Evolutionary conservation across 2,797 vertebrate species (phyloP).

Genomic region (Aphelocoma californica): DNA sequence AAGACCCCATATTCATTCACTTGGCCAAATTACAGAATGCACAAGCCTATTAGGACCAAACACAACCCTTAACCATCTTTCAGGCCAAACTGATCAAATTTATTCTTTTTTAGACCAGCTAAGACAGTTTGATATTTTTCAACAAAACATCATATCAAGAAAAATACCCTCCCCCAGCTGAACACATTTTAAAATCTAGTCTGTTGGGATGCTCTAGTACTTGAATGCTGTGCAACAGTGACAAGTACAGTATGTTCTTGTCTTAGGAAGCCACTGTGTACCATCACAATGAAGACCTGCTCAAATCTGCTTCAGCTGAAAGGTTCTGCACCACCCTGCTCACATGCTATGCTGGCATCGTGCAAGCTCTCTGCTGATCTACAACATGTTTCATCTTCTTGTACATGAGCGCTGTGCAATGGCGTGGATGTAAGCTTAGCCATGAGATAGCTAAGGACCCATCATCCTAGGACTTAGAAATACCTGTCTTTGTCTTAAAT

Average conservation of each 20-base stretch:
- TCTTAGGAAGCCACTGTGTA: not conserved
- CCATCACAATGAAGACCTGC: not conserved
- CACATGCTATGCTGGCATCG: accelerated
- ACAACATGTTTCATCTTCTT: not conserved
- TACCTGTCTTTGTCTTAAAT: not conserved
- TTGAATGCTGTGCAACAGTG: not conserved
- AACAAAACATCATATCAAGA: not conserved
- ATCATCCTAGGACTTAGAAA: not conserved
- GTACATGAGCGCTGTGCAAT: accelerated
- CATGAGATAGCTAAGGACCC: not conserved
- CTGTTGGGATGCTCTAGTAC: not conserved
- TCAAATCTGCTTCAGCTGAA: not conserved
- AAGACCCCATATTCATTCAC: not conserved
- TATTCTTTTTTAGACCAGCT: not conserved
- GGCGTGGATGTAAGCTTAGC: not conserved
- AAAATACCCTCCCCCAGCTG: not conserved
- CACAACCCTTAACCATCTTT: not conserved
- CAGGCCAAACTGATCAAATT: not conserved
- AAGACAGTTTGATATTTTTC: not conserved
- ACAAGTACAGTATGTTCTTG: not conserved
- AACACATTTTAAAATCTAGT: not conserved
- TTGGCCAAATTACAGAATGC: not conserved
- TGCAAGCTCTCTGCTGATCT: not conserved
- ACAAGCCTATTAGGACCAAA: not conserved
- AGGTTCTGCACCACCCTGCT: not conserved